Conservation (phyloP, 1,140 invertebrate species). For the Nymphalis io region DNA sequence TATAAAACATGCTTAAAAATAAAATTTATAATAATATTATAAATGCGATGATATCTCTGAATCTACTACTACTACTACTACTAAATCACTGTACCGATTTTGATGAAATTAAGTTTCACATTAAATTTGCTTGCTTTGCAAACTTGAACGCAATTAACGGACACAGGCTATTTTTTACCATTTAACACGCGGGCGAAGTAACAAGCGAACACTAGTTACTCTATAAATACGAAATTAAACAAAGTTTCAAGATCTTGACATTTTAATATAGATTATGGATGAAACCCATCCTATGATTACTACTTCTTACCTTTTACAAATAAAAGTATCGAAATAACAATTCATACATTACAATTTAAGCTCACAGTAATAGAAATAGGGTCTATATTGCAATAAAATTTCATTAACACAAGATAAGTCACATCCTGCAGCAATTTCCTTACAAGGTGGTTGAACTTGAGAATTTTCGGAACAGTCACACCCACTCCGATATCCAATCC, state of each 20-base stretch:
- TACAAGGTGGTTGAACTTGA: conserved; percentile 22
- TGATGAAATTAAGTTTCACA: too few relatives aligned
- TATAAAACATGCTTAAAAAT: too few relatives aligned
- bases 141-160: too few relatives aligned
- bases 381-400: not conserved
- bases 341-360: not conserved
- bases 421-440: conserved; percentile 16
- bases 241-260: not conserved
- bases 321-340: not conserved
- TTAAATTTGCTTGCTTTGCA: too few relatives aligned
- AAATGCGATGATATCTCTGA: too few relatives aligned
- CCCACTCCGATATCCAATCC: conserved; percentile 30
- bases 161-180: too few relatives aligned
- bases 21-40: too few relatives aligned
- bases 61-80: too few relatives aligned
- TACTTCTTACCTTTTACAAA: conserved; percentile 12
- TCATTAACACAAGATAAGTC: conserved; percentile 7
- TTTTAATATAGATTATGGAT: conserved; percentile 3
- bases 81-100: too few relatives aligned
- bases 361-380: not conserved
- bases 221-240: not conserved
- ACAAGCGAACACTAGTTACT: too few relatives aligned
- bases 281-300: conserved; percentile 5
- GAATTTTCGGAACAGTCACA: conserved; percentile 25
- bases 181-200: too few relatives aligned